These are phyloP conservation scores for Drosophila eohydei DNA, from an alignment of 2,888 invertebrate species.

Conservation along the genomic window DNA sequence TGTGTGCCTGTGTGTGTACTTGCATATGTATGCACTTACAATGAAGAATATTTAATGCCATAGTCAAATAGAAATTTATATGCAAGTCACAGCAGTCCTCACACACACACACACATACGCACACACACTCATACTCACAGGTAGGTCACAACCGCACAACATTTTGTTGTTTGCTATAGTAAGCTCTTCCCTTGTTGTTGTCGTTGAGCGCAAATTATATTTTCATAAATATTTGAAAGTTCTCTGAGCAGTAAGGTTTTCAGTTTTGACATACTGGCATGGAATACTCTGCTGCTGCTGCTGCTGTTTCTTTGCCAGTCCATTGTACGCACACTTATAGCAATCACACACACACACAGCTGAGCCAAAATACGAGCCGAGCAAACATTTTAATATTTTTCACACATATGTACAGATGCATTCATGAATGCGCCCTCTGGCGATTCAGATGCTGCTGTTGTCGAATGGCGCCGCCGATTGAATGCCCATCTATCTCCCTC, in stretches of 20 bases:
- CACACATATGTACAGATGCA: slow-evolving; percentile 25
- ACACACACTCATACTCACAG: slow-evolving; percentile 9
- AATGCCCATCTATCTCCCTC: slow-evolving; percentile 10
- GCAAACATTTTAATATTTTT: slow-evolving; percentile 55
- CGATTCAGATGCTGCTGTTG: slow-evolving; percentile 51
- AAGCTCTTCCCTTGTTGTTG: neutral
- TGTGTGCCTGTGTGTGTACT: slow-evolving; percentile 17
- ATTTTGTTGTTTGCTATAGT: slow-evolving; percentile 44
- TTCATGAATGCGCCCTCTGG: slow-evolving; percentile 45
- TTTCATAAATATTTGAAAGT: slow-evolving; percentile 76
- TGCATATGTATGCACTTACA: slow-evolving; percentile 27
- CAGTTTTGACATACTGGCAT: slow-evolving; percentile 45
- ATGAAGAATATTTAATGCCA: slow-evolving; percentile 51
- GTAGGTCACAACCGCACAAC: slow-evolving; percentile 22
- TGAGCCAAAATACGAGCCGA: slow-evolving; percentile 1
- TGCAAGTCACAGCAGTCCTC: slow-evolving; percentile 71
- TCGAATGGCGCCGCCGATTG: slow-evolving; percentile 32
- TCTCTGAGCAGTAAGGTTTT: slow-evolving; percentile 35
- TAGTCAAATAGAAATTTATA: slow-evolving; percentile 76
- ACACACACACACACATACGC: slow-evolving; percentile 26
- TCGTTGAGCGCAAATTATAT: slow-evolving; percentile 69
- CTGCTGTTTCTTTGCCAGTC: slow-evolving; percentile 64
- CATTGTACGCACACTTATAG: slow-evolving; percentile 45
- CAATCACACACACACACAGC: slow-evolving; percentile 7
- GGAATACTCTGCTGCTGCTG: slow-evolving; percentile 38